Evolutionary conservation across 2,113 vertebrate genomes (phyloP), one percentile per base, ranked within the genome.

Genomic region (Corynorhinus townsendii): DNA sequence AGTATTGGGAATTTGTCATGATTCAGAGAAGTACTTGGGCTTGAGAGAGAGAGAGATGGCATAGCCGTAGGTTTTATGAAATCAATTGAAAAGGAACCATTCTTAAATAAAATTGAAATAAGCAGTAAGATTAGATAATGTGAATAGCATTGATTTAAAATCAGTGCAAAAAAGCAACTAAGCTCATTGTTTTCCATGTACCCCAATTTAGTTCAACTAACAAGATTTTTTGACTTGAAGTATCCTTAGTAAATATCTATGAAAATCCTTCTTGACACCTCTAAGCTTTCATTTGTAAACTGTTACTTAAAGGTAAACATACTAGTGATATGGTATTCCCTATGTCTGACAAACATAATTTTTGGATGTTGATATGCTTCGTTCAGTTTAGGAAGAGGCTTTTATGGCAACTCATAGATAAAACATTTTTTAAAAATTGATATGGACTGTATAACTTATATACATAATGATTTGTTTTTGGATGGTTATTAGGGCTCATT

Each of bases 401-500:
- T 95, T 86, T 92, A 76, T 89, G 64, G 24, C 72, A 84, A 84
- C 38, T 95, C 45, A 45, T 20, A 97, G 84, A 93, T 87, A 49
- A 86, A 93, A 83, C 45, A 59, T 54, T 88, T 83, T 59, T 88
- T 0, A 11, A n/a, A 81, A 92, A 73, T 68, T 89, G 75, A 94
- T n/a, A 56, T 86, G 83, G 85, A 91, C 84, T 94, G 45, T 94
- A 9, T 96, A 90, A 95, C 52, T 94, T 93, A 94, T 90, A 69
- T 71, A 92, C n/a, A 59, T 93, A 71, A 47, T 82, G 19, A 33
- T 84, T 82, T 95, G 45, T 73, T 84, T 91, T 11, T 10, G 49
- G 64, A 38, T 96, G 56, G 38, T 93, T 95, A 80, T 59, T 56
- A 91, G 81, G 79, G 56, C 66, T 87, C 26, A 1, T 81, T 96